These are phyloP conservation scores for Holothuria scabra DNA, from an alignment of 53 echinoderm and acorn worm species.

Conservation along the genomic window DNA sequence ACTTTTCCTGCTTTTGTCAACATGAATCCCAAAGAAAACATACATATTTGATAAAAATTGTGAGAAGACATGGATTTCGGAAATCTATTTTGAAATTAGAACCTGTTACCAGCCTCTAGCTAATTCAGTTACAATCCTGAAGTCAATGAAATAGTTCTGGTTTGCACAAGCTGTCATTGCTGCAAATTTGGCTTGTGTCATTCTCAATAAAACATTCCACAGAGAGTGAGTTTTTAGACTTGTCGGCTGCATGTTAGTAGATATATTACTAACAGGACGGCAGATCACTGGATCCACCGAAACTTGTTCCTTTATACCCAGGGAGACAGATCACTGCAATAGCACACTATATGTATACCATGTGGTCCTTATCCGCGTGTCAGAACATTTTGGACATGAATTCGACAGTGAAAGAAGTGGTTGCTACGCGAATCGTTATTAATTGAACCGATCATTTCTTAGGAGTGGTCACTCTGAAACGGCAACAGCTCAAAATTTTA, in stretches of 20 bases:
- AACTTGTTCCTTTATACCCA: conserved; percentile 6
- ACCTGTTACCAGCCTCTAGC: too few species aligned
- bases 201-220: neutral
- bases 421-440: conserved; percentile 11
- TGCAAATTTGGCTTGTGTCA: too few species aligned
- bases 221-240: neutral
- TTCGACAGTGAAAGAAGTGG: neutral
- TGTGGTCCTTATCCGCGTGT: conserved; percentile 9
- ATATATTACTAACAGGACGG: conserved; percentile 7
- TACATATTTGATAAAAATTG: too few species aligned
- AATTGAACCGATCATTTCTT: neutral
- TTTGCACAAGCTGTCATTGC: too few species aligned
- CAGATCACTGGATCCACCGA: conserved; percentile 4
- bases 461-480: neutral
- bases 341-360: neutral
- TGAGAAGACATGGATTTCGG: too few species aligned
- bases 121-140: too few species aligned
- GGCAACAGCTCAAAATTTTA: neutral
- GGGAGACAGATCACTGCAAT: conserved; percentile 26
- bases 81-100: too few species aligned
- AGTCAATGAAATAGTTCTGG: too few species aligned
- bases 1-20: too few species aligned
- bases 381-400: conserved; percentile 15
- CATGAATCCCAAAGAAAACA: too few species aligned
- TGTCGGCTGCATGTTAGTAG: conserved; percentile 23